Conservation (phyloP, 2,888 invertebrate genomes). For the Agriotes lineatus region DNA sequence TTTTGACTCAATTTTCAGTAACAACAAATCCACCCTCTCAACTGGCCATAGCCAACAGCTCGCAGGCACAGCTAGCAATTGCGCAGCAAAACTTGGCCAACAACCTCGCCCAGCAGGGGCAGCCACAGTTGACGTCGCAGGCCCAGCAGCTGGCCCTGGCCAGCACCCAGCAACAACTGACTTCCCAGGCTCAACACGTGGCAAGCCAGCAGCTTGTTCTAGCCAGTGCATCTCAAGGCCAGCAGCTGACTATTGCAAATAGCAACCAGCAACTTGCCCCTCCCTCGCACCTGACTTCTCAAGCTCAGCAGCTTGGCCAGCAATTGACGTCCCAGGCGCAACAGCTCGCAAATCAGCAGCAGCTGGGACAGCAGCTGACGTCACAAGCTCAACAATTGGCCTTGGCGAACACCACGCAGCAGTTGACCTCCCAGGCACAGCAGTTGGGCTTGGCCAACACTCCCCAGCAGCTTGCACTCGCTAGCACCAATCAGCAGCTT, state of each 20-base stretch:
- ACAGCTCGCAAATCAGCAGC: conserved; percentile 58
- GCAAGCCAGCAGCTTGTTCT: conserved; percentile 56
- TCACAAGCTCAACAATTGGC: conserved; percentile 55
- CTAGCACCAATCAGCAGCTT: conserved; percentile 56
- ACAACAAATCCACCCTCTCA: conserved; percentile 64
- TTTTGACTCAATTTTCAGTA: conserved; percentile 53
- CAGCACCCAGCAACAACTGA: conserved; percentile 58
- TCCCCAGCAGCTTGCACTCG: conserved; percentile 59
- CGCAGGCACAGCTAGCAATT: conserved; percentile 63
- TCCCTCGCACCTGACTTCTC: conserved; percentile 60
- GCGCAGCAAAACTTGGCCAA: conserved; percentile 64
- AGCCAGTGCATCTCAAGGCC: conserved; percentile 56
- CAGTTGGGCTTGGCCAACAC: conserved; percentile 59
- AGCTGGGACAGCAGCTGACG: conserved; percentile 59
- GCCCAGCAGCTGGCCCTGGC: conserved; percentile 62
- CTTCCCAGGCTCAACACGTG: conserved; percentile 57
- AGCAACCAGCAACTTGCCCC: conserved; percentile 63
- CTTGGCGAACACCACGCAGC: conserved; percentile 56
- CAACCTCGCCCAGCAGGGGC: conserved; percentile 59
- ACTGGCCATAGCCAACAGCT: conserved; percentile 62
- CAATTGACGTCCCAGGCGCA: conserved; percentile 61
- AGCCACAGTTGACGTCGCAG: conserved; percentile 58
- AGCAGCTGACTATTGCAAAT: conserved; percentile 61
- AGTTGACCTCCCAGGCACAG: conserved; percentile 57
- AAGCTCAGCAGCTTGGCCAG: conserved; percentile 57